A percentile compares a stretch with the other conserved stretches of the same genome.
Conservation (phyloP, 1,140 invertebrate species). For the Drosophila seguyi region DNA sequence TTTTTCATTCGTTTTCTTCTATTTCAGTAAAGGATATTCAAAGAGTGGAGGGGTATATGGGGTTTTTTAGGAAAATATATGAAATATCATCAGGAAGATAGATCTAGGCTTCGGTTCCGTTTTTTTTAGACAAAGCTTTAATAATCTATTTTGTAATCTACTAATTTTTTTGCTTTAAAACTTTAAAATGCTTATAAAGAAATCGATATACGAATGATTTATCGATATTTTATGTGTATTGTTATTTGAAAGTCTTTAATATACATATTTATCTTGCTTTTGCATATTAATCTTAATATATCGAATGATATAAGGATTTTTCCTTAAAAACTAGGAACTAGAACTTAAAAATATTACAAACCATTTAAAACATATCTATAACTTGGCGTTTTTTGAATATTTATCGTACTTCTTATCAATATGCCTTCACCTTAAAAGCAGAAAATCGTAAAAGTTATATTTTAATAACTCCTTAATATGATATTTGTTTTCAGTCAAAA, state of each 20-base stretch:
- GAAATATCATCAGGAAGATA: not conserved
- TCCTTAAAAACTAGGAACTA: not conserved
- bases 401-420: no score
- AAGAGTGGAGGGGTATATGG: not conserved
- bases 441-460: no score
- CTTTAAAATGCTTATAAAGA: no score
- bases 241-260: not conserved
- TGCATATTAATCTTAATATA: not conserved
- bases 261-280: not conserved
- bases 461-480: no score
- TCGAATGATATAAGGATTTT: not conserved
- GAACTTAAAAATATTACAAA: accelerated
- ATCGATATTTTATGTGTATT: not conserved
- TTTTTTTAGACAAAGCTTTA: no score
- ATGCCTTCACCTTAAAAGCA: no score
- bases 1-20: constrained; percentile 69
- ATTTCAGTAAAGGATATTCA: not conserved
- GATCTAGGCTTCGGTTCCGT: not conserved
- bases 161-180: no score
- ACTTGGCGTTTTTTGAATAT: no score
- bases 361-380: no score
- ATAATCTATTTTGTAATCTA: no score
- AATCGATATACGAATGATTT: not conserved
- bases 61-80: no score
- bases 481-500: no score